Evolutionary conservation across 1,140 invertebrate species (phyloP).

Genomic region (Lepidostoma basale): DNA sequence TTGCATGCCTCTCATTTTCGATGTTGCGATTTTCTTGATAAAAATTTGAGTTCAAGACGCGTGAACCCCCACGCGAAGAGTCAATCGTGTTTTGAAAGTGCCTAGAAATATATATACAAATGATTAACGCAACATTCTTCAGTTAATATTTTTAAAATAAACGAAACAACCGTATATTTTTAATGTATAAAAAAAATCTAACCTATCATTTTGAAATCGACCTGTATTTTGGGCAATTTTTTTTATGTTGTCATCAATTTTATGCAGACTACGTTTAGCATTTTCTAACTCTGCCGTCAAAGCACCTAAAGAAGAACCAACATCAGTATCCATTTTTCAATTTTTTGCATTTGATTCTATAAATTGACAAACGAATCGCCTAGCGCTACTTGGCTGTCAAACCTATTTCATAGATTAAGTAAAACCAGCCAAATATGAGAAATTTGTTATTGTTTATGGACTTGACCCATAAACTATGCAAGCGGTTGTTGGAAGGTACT

Average conservation of each 20-base stretch:
- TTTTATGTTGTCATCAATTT: slow-evolving; percentile 61
- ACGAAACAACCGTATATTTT: background rate
- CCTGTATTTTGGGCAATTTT: slow-evolving; percentile 58
- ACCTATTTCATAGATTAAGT: no score
- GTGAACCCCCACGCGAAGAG: slow-evolving; percentile 50
- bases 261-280: slow-evolving; percentile 56
- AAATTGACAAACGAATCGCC: slow-evolving; percentile 8
- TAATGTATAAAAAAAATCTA: slow-evolving; percentile 46
- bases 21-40: slow-evolving; percentile 54
- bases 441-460: background rate
- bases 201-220: slow-evolving; percentile 58
- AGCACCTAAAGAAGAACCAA: slow-evolving; percentile 56
- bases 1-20: slow-evolving; percentile 51
- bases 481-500: background rate
- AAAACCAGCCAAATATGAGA: slow-evolving; percentile 9
- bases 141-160: background rate
- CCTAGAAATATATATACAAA: slow-evolving; percentile 34
- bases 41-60: slow-evolving; percentile 47
- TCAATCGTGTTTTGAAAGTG: slow-evolving; percentile 48
- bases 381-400: slow-evolving; percentile 5
- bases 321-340: slow-evolving; percentile 55
- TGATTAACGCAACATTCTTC: background rate
- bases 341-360: slow-evolving; percentile 7
- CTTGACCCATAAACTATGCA: background rate
- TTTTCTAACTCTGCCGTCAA: slow-evolving; percentile 57